phyloP scores from a whole-genome alignment of 1,140 invertebrate genomes.

The Coelopa frigida region DNA sequence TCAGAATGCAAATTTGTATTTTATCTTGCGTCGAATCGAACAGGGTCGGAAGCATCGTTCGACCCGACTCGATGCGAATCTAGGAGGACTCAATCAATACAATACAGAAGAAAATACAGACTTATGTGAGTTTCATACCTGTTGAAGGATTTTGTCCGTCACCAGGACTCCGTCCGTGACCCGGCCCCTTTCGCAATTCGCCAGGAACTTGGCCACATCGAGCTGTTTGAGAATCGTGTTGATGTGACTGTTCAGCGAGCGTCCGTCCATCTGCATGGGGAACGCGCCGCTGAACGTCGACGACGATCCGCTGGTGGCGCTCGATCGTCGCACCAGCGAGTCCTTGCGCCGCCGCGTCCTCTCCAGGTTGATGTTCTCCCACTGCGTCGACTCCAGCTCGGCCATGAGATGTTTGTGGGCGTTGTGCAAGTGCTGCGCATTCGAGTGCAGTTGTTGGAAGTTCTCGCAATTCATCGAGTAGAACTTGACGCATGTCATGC shows the following conservation, averaged over 20 bases:
- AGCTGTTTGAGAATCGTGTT: conserved; percentile 62
- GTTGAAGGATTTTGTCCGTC: conserved; percentile 40
- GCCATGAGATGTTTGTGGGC: conserved; percentile 56
- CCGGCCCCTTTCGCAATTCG: conserved; percentile 51
- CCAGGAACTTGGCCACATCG: conserved; percentile 61
- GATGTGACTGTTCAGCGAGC: conserved; percentile 61
- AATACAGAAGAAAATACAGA: conserved; percentile 2
- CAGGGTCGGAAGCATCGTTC: conserved; percentile 51
- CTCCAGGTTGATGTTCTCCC: conserved; percentile 35
- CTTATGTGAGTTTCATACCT: conserved; percentile 16
- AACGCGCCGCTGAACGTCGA: conserved; percentile 24
- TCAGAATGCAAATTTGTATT: conserved; percentile 57
- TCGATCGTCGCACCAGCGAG: conserved; percentile 20
- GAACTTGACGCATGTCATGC: conserved; percentile 66
- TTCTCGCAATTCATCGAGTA: conserved; percentile 52
- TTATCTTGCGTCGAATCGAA: conserved; percentile 60
- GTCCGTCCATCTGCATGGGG: conserved; percentile 59
- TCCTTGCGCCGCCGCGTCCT: conserved; percentile 26
- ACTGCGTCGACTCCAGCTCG: conserved; percentile 35
- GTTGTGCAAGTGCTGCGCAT: conserved; percentile 51
- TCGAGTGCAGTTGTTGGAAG: conserved; percentile 51
- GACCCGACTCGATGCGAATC: conserved; percentile 26
- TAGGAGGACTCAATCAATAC: conserved; percentile 6
- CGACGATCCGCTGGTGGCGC: conserved; percentile 24
- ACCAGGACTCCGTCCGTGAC: conserved; percentile 36